A percentile compares a stretch with the other conserved stretches of the same genome.
phyloP scores from a whole-genome alignment of 2,888 invertebrate genomes.

The Campoplex nolae region DNA sequence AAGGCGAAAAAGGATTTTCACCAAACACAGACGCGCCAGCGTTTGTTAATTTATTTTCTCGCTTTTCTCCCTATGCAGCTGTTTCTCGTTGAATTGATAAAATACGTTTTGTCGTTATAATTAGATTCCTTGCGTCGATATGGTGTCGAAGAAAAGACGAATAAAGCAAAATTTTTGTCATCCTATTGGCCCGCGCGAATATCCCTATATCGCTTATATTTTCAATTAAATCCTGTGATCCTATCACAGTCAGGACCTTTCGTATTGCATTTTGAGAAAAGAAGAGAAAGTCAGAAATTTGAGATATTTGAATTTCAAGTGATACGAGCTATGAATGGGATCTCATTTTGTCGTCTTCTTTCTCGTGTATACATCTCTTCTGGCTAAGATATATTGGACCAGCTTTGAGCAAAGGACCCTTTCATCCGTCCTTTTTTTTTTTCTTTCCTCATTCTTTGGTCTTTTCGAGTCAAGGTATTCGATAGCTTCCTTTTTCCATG shows the following conservation, averaged over 20 bases:
- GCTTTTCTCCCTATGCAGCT: conserved; percentile 2
- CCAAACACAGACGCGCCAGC: conserved; percentile 37
- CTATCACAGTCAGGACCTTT: neutral
- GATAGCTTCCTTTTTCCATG: conserved; percentile 49
- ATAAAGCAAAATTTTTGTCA: neutral
- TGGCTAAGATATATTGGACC: conserved; percentile 34
- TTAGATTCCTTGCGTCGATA: neutral
- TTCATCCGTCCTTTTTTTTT: conserved; percentile 31
- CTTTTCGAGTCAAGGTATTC: conserved; percentile 38
- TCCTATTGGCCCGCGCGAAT: neutral
- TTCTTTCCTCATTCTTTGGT: conserved; percentile 31
- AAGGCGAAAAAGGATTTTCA: conserved; percentile 43
- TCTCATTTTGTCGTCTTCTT: conserved; percentile 20
- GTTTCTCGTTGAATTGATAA: neutral
- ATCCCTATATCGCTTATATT: neutral
- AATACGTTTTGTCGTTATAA: neutral
- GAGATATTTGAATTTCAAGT: conserved; percentile 21
- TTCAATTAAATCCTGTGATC: neutral
- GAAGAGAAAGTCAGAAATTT: conserved; percentile 7
- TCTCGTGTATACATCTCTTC: conserved; percentile 5
- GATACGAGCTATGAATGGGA: conserved; percentile 9
- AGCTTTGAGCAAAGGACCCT: conserved; percentile 21
- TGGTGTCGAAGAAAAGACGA: neutral
- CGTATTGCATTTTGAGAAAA: conserved; percentile 2
- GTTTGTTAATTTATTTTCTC: conserved; percentile 45